Base-by-base conservation (phyloP, 2,113 vertebrate genomes). In the Limnothrissa miodon region DNA sequence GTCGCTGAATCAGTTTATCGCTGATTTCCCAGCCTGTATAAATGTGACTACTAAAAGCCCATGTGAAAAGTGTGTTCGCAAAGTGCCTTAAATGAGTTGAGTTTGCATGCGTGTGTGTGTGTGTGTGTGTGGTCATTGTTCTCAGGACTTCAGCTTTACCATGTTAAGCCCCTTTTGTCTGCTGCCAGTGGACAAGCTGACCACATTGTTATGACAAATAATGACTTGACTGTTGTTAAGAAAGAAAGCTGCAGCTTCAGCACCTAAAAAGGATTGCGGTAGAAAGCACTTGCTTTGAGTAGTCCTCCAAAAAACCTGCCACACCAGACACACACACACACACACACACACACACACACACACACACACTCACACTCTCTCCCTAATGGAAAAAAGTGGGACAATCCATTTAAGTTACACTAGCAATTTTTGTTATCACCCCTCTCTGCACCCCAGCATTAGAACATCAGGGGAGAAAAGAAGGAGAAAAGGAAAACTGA, bases 151-250 rank as follows among this genome's bases (percentile, higher is more conserved):
- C 10, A 74, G 66, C 66, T 74, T 74, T 74, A 29, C 29, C 66
- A 33, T 36, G 66, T 33, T 74, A 74, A 74, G 66, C 66, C 66
- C 83, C 81, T 84, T 74, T 81, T 85, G 83, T 89, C 84, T 84
- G 84, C 83, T 90, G 92, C 92, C 88, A 80, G 88, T 87, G 88
- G 84, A 56, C 82, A 87, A 85, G 84, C 85, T 62, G 87, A 88
- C 89, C 46, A 78, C 87, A 74, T 91, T 86, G 80, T 48, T 87
- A 88, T 88, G 90, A 87, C 86, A 89, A 92, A 90, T 91, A 91
- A 92, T 89, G 90, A 91, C 90, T 90, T 89, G 42, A 90, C 87
- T 87, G 86, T 91, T 93, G 93, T 94, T 92, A 92, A 92, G 91
- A 74, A 74, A 74, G 66, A 92, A 92, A 89, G 91, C 86, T 90